Percentiles rank a stretch among this genome's conserved stretches.
These are phyloP conservation scores for Indri indri DNA, from an alignment of 2,113 vertebrate genomes.

Conservation along the genomic window DNA sequence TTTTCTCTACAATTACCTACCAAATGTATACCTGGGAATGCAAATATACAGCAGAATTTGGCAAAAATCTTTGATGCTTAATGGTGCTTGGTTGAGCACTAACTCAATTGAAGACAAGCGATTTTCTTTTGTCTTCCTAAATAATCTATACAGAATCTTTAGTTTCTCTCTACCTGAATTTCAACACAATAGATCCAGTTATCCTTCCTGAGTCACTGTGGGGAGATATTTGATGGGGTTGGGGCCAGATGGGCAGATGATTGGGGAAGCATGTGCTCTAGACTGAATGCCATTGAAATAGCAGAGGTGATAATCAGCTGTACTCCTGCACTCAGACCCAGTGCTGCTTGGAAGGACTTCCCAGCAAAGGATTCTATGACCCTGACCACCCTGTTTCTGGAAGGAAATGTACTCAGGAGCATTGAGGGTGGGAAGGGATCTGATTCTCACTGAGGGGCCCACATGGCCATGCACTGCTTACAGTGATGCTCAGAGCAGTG, in stretches of 20 bases:
- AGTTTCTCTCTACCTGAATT: background rate
- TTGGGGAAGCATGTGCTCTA: background rate
- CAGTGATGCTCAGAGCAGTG: background rate
- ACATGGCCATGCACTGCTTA: background rate
- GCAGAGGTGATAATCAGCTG: background rate
- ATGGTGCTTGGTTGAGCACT: background rate
- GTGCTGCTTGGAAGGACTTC: background rate
- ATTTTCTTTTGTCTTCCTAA: background rate
- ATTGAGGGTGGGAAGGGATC: background rate
- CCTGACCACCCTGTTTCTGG: background rate
- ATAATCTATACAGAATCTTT: background rate
- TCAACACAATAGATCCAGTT: background rate
- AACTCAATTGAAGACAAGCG: background rate
- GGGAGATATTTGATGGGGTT: background rate
- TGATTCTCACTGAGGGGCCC: background rate
- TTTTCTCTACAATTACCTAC: background rate
- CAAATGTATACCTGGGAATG: background rate
- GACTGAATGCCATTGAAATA: background rate
- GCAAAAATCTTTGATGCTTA: constrained; percentile 15
- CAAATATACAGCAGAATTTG: background rate
- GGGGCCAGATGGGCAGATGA: background rate
- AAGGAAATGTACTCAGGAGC: background rate
- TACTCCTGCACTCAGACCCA: background rate
- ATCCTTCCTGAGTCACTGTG: background rate
- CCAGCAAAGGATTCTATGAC: background rate